These are phyloP conservation scores for Brachypteracias leptosomus DNA, from an alignment of 2,113 vertebrate species.

Conservation along the genomic window DNA sequence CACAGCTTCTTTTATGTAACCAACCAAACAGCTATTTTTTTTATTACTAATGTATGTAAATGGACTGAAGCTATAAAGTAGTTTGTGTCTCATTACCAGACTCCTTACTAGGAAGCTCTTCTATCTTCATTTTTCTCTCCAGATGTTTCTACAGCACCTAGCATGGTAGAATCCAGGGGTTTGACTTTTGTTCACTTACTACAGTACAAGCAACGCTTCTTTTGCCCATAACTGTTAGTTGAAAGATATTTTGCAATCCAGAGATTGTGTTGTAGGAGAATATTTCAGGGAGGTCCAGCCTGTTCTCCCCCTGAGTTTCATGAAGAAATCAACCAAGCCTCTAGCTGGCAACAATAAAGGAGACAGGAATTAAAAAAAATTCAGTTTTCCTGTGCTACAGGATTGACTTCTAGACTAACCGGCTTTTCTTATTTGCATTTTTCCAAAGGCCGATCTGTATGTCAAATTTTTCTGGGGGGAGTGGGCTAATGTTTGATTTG, in stretches of 20 bases:
- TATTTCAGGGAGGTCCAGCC: not conserved
- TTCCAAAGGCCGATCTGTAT: not conserved
- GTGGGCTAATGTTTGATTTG: not conserved
- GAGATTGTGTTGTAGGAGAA: not conserved
- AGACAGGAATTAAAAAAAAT: slow-evolving; percentile 11
- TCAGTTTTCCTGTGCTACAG: not conserved
- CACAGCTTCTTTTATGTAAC: not conserved
- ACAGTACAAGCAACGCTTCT: not conserved
- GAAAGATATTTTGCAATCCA: not conserved
- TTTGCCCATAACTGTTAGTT: not conserved
- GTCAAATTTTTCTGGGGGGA: not conserved
- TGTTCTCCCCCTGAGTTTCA: not conserved
- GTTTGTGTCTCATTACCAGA: not conserved
- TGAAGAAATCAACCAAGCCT: slow-evolving; percentile 3
- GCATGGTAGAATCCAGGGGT: not conserved
- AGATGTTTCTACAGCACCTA: not conserved
- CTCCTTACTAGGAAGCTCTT: not conserved
- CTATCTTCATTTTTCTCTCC: not conserved
- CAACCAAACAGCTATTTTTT: not conserved
- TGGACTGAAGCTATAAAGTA: not conserved
- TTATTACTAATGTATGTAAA: not conserved
- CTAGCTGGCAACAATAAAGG: not conserved
- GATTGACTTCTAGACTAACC: slow-evolving; percentile 6
- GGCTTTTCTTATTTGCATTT: slow-evolving; percentile 32
- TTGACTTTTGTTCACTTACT: not conserved